Conservation (phyloP, 2,113 vertebrate species). For the Rhabdornis inornatus region DNA sequence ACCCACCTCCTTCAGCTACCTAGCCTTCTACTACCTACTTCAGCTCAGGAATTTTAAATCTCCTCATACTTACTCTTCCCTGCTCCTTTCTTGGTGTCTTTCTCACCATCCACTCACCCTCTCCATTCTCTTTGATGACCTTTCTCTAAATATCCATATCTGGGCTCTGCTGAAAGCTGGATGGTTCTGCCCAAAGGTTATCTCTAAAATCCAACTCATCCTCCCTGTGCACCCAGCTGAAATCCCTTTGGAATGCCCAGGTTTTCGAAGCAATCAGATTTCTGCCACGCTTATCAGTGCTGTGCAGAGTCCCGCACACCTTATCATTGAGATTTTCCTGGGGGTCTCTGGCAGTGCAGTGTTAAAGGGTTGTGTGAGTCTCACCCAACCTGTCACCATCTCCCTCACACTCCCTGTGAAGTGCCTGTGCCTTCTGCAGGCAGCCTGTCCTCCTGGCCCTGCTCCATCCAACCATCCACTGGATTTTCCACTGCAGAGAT, state of each 20-base stretch:
- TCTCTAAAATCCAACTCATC: background rate
- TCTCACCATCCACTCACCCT: background rate
- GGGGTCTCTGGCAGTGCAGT: background rate
- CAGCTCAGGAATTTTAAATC: background rate
- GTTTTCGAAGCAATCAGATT: background rate
- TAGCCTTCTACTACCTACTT: background rate
- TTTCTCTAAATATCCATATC: background rate
- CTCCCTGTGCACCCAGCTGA: background rate
- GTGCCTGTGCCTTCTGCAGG: background rate
- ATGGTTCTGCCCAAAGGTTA: background rate
- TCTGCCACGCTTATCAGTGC: background rate
- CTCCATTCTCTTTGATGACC: background rate
- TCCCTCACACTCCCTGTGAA: background rate
- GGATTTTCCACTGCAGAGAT: background rate
- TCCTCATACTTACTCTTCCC: background rate
- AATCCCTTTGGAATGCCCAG: background rate
- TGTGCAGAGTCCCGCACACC: background rate
- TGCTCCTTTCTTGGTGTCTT: background rate
- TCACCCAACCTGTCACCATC: background rate
- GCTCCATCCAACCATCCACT: background rate
- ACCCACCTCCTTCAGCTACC: background rate
- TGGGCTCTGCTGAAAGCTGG: background rate
- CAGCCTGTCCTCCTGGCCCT: background rate
- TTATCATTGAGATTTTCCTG: background rate
- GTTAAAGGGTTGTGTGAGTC: background rate